Base-by-base conservation (phyloP, 2,888 invertebrate genomes). In the Oxytorus armatus region DNA sequence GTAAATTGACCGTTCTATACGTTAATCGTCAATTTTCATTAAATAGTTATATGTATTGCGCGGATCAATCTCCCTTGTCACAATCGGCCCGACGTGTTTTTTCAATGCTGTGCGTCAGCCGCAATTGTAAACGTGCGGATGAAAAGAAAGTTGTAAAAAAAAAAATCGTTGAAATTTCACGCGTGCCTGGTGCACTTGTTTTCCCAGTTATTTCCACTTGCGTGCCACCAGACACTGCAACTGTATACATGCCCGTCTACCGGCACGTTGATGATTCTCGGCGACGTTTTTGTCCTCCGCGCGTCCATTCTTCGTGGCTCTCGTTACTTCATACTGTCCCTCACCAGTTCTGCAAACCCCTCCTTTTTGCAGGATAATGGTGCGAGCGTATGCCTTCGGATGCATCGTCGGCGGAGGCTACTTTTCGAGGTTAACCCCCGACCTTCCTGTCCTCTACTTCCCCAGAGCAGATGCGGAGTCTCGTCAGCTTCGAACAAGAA, bases 131-230 rank as follows among this genome's bases (percentile, higher is more conserved):
- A 16, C 11, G 1, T 10, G 51, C 23, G 14, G 39, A 72, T 18
- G 14, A 47, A 53, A 10, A 61, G 10, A 47, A 47, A 21, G 16
- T n/a, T n/a, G 8, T 7, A 36, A 59, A 16, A 49, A 14, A 25
- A 59, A 18, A 29, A 47, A 51, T 42, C 10, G 39, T 59, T 42
- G 53, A 49, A 70, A 44, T 33, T 70, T 39, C 33, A 49, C 70
- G 77, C 51, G 68, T 59, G 51, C 68, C 51, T 36, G 21, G 66
- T 55, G 70, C 51, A 59, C 53, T 55, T 61, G 70, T 79, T 74
- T 65, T 10, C 21, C 21, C 85, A 85, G 84, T 87, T 86, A 84
- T 85, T 88, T 88, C 85, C 85, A 86, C 85, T 85, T 69, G 85
- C 85, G 82, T 86, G 84, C 82, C 81, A 79, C 82, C 82, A 85